phyloP scores from a whole-genome alignment of 2,888 invertebrate species.

The Bellardia bayeri region DNA sequence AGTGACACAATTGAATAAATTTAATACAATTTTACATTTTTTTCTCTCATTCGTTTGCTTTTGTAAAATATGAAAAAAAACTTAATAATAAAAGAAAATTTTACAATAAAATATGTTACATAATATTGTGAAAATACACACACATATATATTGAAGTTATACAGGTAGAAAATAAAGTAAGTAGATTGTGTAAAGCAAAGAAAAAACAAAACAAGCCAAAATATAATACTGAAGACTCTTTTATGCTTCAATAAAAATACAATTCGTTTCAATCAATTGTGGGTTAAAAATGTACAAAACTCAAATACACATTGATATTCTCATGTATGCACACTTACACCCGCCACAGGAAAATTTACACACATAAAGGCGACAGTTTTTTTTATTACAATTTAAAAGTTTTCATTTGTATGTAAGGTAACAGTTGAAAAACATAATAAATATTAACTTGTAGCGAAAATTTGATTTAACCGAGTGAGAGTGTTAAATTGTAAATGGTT shows the following conservation, averaged over 20 bases:
- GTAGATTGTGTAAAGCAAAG: conserved; percentile 38
- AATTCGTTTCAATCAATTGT: conserved; percentile 74
- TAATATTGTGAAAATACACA: conserved; percentile 10
- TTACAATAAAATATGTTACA: conserved; percentile 55
- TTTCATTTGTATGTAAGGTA: conserved; percentile 16
- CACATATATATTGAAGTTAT: neutral
- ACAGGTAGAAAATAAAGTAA: conserved; percentile 31
- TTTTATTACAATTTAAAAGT: conserved; percentile 47
- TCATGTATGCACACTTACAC: neutral
- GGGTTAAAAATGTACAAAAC: conserved; percentile 65
- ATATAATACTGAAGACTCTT: conserved; percentile 57
- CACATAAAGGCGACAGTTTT: conserved; percentile 47
- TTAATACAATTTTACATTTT: conserved; percentile 67
- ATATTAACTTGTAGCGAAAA: neutral
- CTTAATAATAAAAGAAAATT: conserved; percentile 41
- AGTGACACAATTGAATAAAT: conserved; percentile 73
- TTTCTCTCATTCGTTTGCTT: conserved; percentile 27
- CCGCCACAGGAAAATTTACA: neutral
- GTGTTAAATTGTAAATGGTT: neutral
- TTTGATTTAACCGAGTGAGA: neutral
- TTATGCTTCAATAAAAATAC: conserved; percentile 76
- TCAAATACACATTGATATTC: conserved; percentile 13
- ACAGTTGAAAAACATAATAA: neutral
- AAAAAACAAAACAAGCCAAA: neutral
- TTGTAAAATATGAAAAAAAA: conserved; percentile 40